Percentiles rank a stretch among this genome's conserved stretches.
Conservation (phyloP, 2,797 vertebrate genomes). For the Phrynocephalus forsythii region DNA sequence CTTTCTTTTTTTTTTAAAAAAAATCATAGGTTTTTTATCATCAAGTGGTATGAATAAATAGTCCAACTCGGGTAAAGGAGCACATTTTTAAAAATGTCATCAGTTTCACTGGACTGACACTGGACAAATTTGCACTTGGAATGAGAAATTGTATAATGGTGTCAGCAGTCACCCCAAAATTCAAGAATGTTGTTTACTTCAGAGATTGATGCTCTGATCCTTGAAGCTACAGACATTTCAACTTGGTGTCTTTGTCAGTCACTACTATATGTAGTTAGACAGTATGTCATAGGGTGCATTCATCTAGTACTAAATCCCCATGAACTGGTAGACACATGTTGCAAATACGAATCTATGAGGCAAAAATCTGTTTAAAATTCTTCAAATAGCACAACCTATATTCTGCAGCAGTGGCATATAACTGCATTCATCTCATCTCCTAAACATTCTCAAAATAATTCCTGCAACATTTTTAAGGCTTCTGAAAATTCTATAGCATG, state of each 20-base stretch:
- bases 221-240: constrained; percentile 19
- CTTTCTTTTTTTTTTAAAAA: constrained; percentile 33
- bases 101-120: constrained; percentile 16
- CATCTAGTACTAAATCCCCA: neutral
- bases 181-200: neutral
- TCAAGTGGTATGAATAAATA: constrained; percentile 49
- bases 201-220: neutral
- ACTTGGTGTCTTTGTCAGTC: neutral
- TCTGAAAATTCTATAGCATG: neutral
- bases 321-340: constrained; percentile 4
- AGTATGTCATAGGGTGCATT: neutral
- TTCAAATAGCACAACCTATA: neutral
- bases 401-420: neutral
- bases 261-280: neutral
- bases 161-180: constrained; percentile 29
- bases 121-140: constrained; percentile 35
- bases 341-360: neutral
- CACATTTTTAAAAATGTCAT: constrained; percentile 33
- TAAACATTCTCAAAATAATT: neutral
- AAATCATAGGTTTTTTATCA: constrained; percentile 46
- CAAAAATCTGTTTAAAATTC: constrained; percentile 23
- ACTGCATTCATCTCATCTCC: fast-evolving
- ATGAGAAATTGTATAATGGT: constrained; percentile 14
- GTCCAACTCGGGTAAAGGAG: constrained; percentile 19
- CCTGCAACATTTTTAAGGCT: neutral